Evolutionary conservation across 2,113 vertebrate genomes (phyloP).

Genomic region (Limnothrissa miodon): DNA sequence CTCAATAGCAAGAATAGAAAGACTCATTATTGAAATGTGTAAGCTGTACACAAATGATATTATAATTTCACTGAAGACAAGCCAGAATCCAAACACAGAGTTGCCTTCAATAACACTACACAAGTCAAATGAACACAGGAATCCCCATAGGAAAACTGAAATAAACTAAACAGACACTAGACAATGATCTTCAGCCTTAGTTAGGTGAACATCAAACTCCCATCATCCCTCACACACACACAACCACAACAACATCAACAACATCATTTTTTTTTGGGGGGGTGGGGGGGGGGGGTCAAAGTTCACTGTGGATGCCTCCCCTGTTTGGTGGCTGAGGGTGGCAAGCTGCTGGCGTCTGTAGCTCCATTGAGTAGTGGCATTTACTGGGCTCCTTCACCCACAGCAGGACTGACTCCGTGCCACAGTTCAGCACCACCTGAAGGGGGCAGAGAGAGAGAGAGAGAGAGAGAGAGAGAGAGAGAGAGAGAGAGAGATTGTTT

Average conservation of each 20-base stretch:
- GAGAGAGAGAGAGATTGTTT: slow-evolving; percentile 10
- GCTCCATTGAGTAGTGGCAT: slow-evolving; percentile 60
- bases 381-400: slow-evolving; percentile 71
- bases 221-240: neutral
- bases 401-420: slow-evolving; percentile 74
- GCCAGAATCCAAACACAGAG: neutral
- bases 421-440: slow-evolving; percentile 78
- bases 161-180: neutral
- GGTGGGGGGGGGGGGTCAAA: slow-evolving; percentile 50
- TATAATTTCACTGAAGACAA: neutral
- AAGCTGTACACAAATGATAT: neutral
- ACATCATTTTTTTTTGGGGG: neutral
- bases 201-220: neutral
- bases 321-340: slow-evolving; percentile 55
- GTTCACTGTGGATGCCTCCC: slow-evolving; percentile 53
- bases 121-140: neutral
- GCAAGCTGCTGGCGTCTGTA: slow-evolving; percentile 60
- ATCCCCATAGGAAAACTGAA: neutral
- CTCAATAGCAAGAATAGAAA: neutral
- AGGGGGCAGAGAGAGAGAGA: neutral
- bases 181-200: neutral
- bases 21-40: no score
- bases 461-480: slow-evolving; percentile 65
- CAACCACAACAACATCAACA: neutral
- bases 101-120: neutral